Evolutionary conservation across 1,140 invertebrate species (phyloP), one percentile per base, ranked within the genome.

Genomic region (Papilio dardanus): DNA sequence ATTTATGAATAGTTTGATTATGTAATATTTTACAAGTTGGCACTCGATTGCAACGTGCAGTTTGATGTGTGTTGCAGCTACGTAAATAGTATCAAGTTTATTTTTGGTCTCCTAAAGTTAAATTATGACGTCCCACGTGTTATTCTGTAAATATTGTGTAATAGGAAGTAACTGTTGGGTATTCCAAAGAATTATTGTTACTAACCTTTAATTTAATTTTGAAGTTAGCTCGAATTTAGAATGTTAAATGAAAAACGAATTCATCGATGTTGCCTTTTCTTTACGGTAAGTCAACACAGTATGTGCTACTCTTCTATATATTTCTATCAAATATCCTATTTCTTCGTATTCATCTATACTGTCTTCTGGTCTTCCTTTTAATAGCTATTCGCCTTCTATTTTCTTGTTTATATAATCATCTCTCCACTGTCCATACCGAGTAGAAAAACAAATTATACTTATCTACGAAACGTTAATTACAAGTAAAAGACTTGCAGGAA

Each of bases 1-100:
- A 40, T 69, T 69, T 69, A 69, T 35, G 67, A 37, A 14, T 69
- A 24, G 12, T 14, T 1, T 1, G 31, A 69, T 69, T 69, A 21
- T 35, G 67, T 69, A 69, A 69, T 69, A 69, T 69, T 69, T 10
- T 21, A 69, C 35, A 40, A 69, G 6, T 69, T 69, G 67, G 67
- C 67, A 69, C 31, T 69, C 31, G 30, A 67, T 35, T 24, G 21
- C 14, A 12, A 24, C 21, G 8, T 16, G 28, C 28, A 30, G 24
- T 30, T 30, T 62, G 21, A 62, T 62, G 28, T 54, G n/a, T 24
- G 58, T 30, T 24, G 58, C 58, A 30, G 54, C 21, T 30, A 16
- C 58, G 14, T n/a, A 19, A 19, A 37, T 37, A 37, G 40, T 42
- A 42, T 4, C 40, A 42, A 42, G 42, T 46, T 46, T 46, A 46